A percentile compares a stretch with the other conserved stretches of the same genome.
Evolutionary conservation across 2,113 vertebrate species (phyloP).

Genomic region (Geothlypis trichas): DNA sequence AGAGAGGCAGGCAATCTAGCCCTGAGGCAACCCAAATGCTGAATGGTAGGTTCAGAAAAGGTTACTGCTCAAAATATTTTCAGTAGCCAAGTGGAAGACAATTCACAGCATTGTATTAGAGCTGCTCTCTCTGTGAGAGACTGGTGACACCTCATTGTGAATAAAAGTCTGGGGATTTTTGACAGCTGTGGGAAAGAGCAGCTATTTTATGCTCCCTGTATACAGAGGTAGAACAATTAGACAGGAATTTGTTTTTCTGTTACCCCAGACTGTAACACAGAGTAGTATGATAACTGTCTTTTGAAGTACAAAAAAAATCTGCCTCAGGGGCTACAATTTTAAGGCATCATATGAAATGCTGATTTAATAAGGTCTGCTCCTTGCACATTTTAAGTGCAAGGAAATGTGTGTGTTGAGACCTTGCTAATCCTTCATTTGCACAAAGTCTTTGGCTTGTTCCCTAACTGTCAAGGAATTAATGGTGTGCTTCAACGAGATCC

Average conservation of each 20-base stretch:
- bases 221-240: background rate
- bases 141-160: background rate
- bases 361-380: constrained; percentile 21
- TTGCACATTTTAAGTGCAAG: background rate
- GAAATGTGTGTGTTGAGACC: background rate
- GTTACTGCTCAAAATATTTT: background rate
- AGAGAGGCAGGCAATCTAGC: background rate
- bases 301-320: background rate
- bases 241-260: background rate
- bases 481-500: background rate
- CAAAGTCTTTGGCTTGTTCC: background rate
- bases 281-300: background rate
- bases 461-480: constrained; percentile 28
- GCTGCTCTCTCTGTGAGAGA: background rate
- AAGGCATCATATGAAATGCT: background rate
- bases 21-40: background rate
- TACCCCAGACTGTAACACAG: background rate
- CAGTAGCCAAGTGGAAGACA: background rate
- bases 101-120: background rate
- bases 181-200: background rate
- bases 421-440: constrained; percentile 43
- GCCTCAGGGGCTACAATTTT: background rate
- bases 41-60: background rate
- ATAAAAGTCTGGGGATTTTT: background rate
- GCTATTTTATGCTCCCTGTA: background rate